Conservation (phyloP, 2,888 invertebrate genomes). For the Drosophila emarginata region DNA sequence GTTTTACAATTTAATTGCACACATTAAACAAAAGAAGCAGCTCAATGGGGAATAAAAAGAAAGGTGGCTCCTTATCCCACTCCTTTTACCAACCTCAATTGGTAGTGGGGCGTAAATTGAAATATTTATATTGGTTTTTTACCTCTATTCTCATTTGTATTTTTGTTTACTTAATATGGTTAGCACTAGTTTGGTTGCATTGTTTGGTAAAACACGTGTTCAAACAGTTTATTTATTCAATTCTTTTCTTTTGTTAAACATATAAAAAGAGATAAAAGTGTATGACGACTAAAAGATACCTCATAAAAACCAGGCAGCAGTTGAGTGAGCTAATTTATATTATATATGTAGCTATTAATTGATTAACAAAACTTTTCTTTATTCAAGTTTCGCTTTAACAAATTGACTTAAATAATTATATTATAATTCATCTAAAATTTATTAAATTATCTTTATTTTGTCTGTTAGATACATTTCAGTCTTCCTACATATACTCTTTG, state of each 20-base stretch:
- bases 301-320: not conserved
- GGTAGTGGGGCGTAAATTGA: not conserved
- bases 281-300: not conserved
- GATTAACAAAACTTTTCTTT: no score
- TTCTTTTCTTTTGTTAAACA: not conserved
- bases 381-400: no score
- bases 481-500: not conserved
- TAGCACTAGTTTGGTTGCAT: not conserved
- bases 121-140: not conserved
- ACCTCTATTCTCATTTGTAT: not conserved
- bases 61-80: no score
- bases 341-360: no score
- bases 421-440: not conserved
- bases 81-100: no score
- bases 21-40: conserved; percentile 50
- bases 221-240: not conserved
- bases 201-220: not conserved
- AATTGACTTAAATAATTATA: no score
- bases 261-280: not conserved
- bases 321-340: no score
- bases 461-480: not conserved
- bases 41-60: conserved; percentile 21
- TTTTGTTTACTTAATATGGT: not conserved
- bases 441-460: not conserved
- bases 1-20: conserved; percentile 69